A percentile compares a stretch with the other conserved stretches of the same genome.
Evolutionary conservation across 2,797 vertebrate genomes (phyloP).

Genomic region (Enoplosus armatus): DNA sequence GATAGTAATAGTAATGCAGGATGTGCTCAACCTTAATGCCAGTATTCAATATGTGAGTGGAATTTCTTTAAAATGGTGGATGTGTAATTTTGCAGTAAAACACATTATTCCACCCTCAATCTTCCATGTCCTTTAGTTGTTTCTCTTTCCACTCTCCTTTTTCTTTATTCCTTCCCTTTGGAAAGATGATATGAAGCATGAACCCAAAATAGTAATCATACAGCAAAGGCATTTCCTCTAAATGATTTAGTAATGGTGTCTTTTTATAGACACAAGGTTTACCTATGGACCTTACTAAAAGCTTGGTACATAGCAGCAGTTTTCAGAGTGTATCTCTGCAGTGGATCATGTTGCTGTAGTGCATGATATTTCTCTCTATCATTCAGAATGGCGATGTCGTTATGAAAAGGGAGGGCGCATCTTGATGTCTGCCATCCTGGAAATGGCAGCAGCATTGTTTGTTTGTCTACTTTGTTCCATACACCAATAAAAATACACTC

Average conservation of each 20-base stretch:
- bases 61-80: neutral
- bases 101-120: constrained; percentile 17
- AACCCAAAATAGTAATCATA: constrained; percentile 75
- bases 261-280: constrained; percentile 77
- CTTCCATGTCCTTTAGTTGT: constrained; percentile 29
- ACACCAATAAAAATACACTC: constrained; percentile 79
- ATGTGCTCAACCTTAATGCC: neutral
- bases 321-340: constrained; percentile 60
- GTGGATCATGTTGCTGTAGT: constrained; percentile 69
- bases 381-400: constrained; percentile 46
- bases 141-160: constrained; percentile 32
- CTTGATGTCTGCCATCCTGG: constrained; percentile 66
- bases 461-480: constrained; percentile 72
- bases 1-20: neutral
- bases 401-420: constrained; percentile 54
- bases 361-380: constrained; percentile 59
- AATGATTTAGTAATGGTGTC: constrained; percentile 77
- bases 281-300: constrained; percentile 81
- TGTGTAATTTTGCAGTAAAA: constrained; percentile 20
- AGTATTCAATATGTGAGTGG: neutral
- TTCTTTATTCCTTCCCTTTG: constrained; percentile 44
- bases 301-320: constrained; percentile 71
- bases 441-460: constrained; percentile 68
- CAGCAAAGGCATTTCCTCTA: constrained; percentile 76
- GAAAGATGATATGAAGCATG: constrained; percentile 62